Conservation (phyloP, 1,140 invertebrate genomes). For the Trinorchestia longiramus region DNA sequence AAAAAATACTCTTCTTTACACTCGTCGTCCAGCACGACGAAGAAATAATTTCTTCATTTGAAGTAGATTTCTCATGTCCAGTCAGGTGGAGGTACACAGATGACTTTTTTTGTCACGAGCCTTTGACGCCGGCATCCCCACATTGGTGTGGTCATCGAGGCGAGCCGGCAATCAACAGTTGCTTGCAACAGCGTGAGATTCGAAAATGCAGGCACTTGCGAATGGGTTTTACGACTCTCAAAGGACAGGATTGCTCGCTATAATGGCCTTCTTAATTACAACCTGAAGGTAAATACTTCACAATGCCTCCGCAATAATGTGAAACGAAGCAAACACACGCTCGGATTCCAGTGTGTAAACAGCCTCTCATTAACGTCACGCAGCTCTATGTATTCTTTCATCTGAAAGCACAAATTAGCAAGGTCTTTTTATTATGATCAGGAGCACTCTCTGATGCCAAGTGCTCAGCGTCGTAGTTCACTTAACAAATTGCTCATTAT, state of each 20-base stretch:
- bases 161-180: too few relatives aligned
- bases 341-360: not conserved
- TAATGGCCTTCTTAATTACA: not conserved
- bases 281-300: not conserved
- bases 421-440: not conserved
- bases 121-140: too few relatives aligned
- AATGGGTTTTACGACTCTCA: not conserved
- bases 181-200: too few relatives aligned
- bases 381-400: not conserved
- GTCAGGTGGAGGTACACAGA: too few relatives aligned
- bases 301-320: not conserved
- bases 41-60: too few relatives aligned
- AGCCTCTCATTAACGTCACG: not conserved
- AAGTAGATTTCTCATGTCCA: too few relatives aligned
- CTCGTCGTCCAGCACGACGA: too few relatives aligned
- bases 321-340: not conserved
- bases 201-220: too few relatives aligned
- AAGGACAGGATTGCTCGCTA: not conserved
- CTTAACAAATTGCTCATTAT: not conserved
- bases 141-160: too few relatives aligned
- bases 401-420: not conserved
- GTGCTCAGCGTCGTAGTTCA: not conserved
- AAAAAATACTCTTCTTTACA: too few relatives aligned
- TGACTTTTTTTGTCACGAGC: not conserved
- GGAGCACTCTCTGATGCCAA: not conserved